These are phyloP conservation scores for Rhinichthys osculus DNA, from an alignment of 2,797 vertebrate genomes.

Conservation along the genomic window DNA sequence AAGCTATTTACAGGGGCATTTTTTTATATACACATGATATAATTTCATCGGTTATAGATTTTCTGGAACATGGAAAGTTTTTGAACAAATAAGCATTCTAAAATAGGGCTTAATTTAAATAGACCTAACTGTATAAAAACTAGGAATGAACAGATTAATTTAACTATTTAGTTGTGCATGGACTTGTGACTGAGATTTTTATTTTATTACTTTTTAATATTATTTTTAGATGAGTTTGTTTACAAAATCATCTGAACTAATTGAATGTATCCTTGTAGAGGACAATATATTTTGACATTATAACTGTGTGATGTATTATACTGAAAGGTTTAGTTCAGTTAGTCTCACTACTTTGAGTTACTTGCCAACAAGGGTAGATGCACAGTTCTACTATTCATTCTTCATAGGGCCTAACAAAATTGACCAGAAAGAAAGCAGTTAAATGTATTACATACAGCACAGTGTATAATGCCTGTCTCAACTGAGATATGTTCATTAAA, in stretches of 20 bases:
- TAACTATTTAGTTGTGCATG: not conserved
- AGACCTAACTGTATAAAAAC: not conserved
- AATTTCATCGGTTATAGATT: slow-evolving; percentile 52
- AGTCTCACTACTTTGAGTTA: not conserved
- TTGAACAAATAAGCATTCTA: not conserved
- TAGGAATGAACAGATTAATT: not conserved
- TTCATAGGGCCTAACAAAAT: not conserved
- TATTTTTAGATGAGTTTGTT: not conserved
- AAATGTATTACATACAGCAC: not conserved
- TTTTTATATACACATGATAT: not conserved
- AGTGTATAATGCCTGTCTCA: slow-evolving; percentile 4
- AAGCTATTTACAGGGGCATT: not conserved
- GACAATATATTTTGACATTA: not conserved
- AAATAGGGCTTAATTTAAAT: not conserved
- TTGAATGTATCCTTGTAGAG: not conserved
- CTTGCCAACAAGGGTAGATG: not conserved
- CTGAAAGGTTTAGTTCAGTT: not conserved
- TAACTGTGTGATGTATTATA: not conserved
- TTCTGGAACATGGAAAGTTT: not conserved
- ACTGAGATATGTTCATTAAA: slow-evolving; percentile 32
- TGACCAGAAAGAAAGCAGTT: slow-evolving; percentile 7
- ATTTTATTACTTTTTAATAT: not conserved
- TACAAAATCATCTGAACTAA: not conserved
- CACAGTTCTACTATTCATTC: not conserved
- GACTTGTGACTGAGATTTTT: not conserved